Evolutionary conservation across 2,113 vertebrate genomes (phyloP).

Genomic region (Calyptommatus sinebrachiatus): DNA sequence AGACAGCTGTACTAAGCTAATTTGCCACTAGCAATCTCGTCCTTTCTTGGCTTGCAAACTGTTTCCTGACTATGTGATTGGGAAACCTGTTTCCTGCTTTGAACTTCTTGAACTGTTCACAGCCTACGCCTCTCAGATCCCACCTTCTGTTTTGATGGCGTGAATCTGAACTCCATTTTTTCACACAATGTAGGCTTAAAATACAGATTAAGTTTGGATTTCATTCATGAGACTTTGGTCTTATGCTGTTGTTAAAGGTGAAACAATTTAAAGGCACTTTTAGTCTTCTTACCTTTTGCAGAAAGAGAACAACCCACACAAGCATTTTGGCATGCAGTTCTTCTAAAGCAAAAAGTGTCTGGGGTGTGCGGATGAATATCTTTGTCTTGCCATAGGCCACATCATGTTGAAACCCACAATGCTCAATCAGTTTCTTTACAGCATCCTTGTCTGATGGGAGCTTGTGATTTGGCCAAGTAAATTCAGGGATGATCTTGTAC

Average conservation of each 20-base stretch:
- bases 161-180: no score
- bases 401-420: conserved; percentile 88
- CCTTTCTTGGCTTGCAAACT: no score
- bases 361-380: conserved; percentile 93
- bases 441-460: conserved; percentile 87
- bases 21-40: no score
- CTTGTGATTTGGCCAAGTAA: conserved; percentile 96
- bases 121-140: no score
- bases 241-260: not conserved
- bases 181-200: no score
- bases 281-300: conserved; percentile 87
- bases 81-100: no score
- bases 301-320: conserved; percentile 89
- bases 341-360: conserved; percentile 92
- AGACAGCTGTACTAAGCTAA: no score
- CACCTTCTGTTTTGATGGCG: no score
- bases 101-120: no score
- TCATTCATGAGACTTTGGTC: not conserved
- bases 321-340: conserved; percentile 91
- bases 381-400: conserved; percentile 95
- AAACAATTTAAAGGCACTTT: not conserved
- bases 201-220: not conserved
- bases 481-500: conserved; percentile 97
- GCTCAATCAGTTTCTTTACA: conserved; percentile 84
- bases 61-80: no score